Conservation (phyloP, 2,797 vertebrate genomes). For the Melanogrammus aeglefinus region DNA sequence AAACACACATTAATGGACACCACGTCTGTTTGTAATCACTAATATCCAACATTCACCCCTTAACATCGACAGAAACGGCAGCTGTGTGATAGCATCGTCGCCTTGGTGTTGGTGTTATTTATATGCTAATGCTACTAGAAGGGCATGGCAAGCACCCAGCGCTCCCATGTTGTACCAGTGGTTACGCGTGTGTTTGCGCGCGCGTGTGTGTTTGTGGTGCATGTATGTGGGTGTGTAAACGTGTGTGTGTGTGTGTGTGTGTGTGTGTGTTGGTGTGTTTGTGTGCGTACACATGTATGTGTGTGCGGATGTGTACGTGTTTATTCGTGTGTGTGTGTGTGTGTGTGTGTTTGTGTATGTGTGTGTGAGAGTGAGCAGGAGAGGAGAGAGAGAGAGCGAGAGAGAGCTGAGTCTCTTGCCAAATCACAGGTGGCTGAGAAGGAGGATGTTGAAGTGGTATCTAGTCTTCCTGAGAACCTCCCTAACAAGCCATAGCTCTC, state of each 20-base stretch:
- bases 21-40: slow-evolving; percentile 24
- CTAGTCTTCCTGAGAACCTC: background rate
- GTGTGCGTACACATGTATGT: background rate
- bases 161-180: background rate
- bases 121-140: slow-evolving; percentile 62
- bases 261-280: background rate
- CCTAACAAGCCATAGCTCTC: background rate
- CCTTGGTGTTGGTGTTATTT: slow-evolving; percentile 52
- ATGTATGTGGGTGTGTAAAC: background rate
- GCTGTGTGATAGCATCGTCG: slow-evolving; percentile 34
- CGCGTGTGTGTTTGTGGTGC: background rate
- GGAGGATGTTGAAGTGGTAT: background rate
- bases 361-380: background rate
- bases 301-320: background rate
- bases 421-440: slow-evolving; percentile 1
- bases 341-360: background rate
- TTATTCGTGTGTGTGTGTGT: background rate
- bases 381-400: background rate
- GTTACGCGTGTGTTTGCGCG: background rate
- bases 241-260: background rate
- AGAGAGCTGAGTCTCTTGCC: background rate
- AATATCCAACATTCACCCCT: slow-evolving; percentile 47
- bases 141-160: slow-evolving; percentile 35
- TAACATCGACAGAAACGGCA: slow-evolving; percentile 39
- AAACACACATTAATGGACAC: slow-evolving; percentile 28